A percentile compares a stretch with the other conserved stretches of the same genome.
These are phyloP conservation scores for Arenaria interpres DNA, from an alignment of 2,113 vertebrate species.

Conservation along the genomic window DNA sequence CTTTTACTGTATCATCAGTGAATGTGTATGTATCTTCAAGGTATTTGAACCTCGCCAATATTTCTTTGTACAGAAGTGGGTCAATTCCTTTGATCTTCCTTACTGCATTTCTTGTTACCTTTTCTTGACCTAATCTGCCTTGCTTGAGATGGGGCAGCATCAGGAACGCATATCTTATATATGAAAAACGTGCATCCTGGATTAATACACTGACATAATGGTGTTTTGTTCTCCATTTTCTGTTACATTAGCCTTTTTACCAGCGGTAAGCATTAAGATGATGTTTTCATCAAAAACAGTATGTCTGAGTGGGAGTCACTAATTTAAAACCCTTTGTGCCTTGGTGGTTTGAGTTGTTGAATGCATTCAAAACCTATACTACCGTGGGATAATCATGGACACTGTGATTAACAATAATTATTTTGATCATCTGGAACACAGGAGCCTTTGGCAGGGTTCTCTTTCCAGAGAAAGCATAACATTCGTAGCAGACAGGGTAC, in stretches of 20 bases:
- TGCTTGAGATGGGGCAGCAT: neutral
- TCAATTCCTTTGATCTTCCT: neutral
- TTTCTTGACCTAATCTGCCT: neutral
- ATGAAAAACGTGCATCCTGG: neutral
- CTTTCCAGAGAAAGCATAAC: neutral
- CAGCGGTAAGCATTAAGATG: neutral
- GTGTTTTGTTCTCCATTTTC: neutral
- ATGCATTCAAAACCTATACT: neutral
- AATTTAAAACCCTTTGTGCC: neutral
- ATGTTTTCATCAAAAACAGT: neutral
- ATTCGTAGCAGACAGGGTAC: neutral
- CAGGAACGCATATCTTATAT: neutral
- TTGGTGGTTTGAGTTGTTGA: neutral
- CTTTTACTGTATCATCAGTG: neutral
- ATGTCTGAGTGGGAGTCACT: neutral
- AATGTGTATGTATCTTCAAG: neutral
- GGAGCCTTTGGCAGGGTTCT: neutral
- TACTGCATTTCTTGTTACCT: neutral
- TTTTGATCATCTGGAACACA: neutral
- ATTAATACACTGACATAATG: neutral
- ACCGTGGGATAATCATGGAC: neutral
- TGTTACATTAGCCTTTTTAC: neutral
- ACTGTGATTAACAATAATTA: neutral
- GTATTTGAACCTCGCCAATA: neutral
- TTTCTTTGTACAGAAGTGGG: neutral